phyloP scores from a whole-genome alignment of 2,113 vertebrate genomes.

The Kryptolebias marmoratus region DNA sequence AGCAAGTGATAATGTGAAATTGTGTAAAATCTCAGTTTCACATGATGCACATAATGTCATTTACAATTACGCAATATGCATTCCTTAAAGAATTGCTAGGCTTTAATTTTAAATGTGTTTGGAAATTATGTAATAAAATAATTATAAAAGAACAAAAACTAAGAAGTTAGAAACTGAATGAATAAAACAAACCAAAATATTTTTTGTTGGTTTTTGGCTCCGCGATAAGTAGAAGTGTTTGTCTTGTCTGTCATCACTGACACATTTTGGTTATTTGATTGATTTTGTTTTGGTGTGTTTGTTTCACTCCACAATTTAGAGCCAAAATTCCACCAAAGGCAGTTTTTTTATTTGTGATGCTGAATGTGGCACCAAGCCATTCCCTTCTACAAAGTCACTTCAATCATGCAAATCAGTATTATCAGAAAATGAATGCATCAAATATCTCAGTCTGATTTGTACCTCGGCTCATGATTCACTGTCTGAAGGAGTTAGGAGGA shows the following conservation, averaged over 20 bases:
- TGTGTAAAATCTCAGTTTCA: too few species aligned
- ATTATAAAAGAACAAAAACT: too few species aligned
- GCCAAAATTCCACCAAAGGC: neutral
- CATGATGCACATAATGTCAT: too few species aligned
- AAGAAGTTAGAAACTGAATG: too few species aligned
- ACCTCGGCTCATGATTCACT: conserved; percentile 12
- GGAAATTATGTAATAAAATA: too few species aligned
- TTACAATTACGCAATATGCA: too few species aligned
- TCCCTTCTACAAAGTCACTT: conserved; percentile 35
- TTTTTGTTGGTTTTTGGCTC: neutral
- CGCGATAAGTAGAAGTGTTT: neutral
- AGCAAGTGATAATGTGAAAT: too few species aligned
- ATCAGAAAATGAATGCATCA: conserved; percentile 13
- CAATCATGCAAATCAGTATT: conserved; percentile 50
- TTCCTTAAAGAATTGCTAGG: too few species aligned
- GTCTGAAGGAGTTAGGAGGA: conserved; percentile 25
- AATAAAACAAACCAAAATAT: too few species aligned
- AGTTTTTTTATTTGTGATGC: neutral
- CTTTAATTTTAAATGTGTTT: too few species aligned
- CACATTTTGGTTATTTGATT: neutral
- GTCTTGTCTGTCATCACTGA: neutral
- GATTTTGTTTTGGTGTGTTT: neutral
- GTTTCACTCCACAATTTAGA: neutral
- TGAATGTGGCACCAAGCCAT: neutral
- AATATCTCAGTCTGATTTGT: conserved; percentile 18